A percentile compares a stretch with the other conserved stretches of the same genome.
Conservation (phyloP, 2,888 invertebrate species). For the Andrena bucephala region DNA sequence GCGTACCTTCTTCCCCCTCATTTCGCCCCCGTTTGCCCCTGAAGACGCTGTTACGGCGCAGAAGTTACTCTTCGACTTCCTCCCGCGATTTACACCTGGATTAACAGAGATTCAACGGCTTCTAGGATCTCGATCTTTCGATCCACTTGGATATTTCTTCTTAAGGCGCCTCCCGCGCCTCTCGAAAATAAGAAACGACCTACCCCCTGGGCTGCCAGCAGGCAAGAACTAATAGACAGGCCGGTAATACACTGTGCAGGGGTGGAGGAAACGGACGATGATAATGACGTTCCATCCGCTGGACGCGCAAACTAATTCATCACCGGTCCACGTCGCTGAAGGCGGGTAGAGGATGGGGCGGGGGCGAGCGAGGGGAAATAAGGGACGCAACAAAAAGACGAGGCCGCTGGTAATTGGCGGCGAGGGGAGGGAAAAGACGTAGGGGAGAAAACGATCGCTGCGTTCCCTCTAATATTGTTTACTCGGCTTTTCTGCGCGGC, state of each 20-base stretch:
- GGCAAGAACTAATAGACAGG: slow-evolving; percentile 13
- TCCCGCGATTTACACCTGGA: too few species aligned
- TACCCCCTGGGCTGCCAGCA: neutral
- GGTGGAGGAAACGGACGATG: slow-evolving; percentile 16
- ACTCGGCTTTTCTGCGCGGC: slow-evolving; percentile 54
- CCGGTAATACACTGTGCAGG: neutral
- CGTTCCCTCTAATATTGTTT: slow-evolving; percentile 68
- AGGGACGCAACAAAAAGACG: slow-evolving; percentile 22
- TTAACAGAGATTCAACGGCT: too few species aligned
- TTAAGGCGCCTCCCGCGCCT: neutral
- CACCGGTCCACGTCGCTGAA: slow-evolving; percentile 23
- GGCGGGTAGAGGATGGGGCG: neutral
- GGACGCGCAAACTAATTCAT: slow-evolving; percentile 50
- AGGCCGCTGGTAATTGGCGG: slow-evolving; percentile 39
- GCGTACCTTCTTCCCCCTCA: slow-evolving; percentile 15
- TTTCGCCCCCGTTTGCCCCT: slow-evolving; percentile 1
- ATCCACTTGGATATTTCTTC: too few species aligned
- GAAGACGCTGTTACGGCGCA: neutral
- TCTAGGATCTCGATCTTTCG: too few species aligned
- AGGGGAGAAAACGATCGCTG: slow-evolving; percentile 48
- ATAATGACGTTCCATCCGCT: slow-evolving; percentile 45
- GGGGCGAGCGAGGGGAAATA: neutral
- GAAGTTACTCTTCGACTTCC: too few species aligned
- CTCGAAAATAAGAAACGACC: neutral
- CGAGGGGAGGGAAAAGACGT: slow-evolving; percentile 17